Evolutionary conservation across 2,888 invertebrate species (phyloP).

Genomic region (Hydriomena furcata): DNA sequence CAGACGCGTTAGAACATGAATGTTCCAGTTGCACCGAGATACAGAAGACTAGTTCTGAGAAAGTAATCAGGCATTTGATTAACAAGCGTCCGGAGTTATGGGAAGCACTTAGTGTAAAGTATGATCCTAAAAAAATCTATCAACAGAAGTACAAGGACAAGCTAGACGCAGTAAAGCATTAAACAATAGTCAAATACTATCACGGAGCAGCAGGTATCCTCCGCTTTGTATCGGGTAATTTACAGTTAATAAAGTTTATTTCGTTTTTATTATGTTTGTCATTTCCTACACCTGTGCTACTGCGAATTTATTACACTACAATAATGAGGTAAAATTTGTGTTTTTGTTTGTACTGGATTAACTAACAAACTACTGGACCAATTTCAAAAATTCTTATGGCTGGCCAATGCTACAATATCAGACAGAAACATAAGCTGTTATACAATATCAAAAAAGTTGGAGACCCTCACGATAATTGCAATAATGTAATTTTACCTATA

Average conservation of each 20-base stretch:
- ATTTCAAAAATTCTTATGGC: no score
- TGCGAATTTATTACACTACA: no score
- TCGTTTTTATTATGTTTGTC: background rate
- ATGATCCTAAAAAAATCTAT: conserved; percentile 88
- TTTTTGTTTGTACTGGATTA: no score
- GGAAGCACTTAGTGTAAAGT: conserved; percentile 86
- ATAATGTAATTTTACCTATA: no score
- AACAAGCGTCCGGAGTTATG: conserved; percentile 87
- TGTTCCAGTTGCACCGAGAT: conserved; percentile 88
- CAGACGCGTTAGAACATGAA: conserved; percentile 88
- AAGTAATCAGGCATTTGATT: conserved; percentile 86
- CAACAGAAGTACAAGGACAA: conserved; percentile 85
- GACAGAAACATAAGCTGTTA: no score
- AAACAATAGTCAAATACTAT: background rate
- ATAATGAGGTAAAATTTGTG: no score
- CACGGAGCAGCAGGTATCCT: background rate
- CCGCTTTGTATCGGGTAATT: no score
- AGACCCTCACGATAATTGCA: no score
- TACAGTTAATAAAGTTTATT: conserved; percentile 9
- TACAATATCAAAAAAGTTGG: no score
- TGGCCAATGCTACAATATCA: no score
- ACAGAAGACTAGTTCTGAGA: conserved; percentile 81
- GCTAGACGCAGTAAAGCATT: conserved; percentile 55
- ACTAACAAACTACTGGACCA: no score
- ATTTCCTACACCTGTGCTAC: no score